A percentile compares a stretch with the other conserved stretches of the same genome.
Conservation (phyloP, 2,113 vertebrate genomes). For the Connochaetes taurinus region DNA sequence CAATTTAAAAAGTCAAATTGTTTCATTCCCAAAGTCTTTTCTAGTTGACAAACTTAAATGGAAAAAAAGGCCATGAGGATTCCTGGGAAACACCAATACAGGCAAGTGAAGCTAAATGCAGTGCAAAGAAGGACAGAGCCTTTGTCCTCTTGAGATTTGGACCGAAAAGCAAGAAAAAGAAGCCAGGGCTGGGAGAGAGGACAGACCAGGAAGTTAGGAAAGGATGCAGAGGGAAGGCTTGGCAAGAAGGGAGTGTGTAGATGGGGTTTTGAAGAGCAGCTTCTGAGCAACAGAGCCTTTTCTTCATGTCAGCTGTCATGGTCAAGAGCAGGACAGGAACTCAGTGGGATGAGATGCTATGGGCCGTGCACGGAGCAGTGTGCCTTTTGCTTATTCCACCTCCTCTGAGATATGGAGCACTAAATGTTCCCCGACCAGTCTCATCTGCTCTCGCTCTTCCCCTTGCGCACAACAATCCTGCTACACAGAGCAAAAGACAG, state of each 20-base stretch:
- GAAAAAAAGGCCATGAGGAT: neutral
- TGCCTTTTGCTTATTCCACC: neutral
- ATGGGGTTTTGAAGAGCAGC: neutral
- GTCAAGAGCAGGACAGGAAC: neutral
- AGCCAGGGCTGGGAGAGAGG: neutral
- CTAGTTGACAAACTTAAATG: neutral
- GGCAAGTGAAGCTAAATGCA: neutral
- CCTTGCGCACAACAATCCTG: neutral
- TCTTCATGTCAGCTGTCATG: neutral
- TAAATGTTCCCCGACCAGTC: neutral
- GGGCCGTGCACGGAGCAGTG: neutral
- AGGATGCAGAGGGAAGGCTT: neutral
- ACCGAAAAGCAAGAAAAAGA: neutral
- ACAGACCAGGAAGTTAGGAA: neutral
- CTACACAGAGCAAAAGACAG: neutral
- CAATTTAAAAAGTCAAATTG: neutral
- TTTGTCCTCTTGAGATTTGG: neutral
- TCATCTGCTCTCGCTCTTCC: neutral
- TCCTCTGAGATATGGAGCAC: neutral
- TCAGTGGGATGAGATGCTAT: neutral
- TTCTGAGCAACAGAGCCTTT: neutral
- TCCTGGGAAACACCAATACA: neutral
- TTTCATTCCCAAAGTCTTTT: constrained; percentile 13
- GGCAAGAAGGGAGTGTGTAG: neutral
- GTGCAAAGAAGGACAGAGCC: neutral